phyloP scores from a whole-genome alignment of 1,140 invertebrate genomes.

The Vollenhovia emeryi region DNA sequence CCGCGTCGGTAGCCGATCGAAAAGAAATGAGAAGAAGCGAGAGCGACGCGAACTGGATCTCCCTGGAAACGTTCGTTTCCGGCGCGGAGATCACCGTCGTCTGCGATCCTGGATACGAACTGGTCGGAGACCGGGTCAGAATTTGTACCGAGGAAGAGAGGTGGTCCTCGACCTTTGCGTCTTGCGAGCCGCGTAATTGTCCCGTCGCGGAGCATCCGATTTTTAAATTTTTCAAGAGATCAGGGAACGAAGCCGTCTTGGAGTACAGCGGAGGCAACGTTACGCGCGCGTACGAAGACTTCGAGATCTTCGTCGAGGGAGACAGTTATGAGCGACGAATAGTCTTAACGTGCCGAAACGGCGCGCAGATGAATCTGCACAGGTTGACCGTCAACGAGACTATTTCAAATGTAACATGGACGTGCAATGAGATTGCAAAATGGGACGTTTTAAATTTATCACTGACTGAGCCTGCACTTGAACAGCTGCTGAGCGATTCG shows the following conservation, averaged over 20 bases:
- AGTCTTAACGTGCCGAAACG: slow-evolving; percentile 69
- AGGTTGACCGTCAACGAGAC: neutral
- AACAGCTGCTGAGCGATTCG: slow-evolving; percentile 34
- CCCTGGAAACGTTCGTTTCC: slow-evolving; percentile 45
- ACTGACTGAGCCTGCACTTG: slow-evolving; percentile 22
- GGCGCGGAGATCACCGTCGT: slow-evolving; percentile 63
- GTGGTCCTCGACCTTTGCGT: slow-evolving; percentile 65
- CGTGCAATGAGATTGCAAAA: slow-evolving; percentile 66
- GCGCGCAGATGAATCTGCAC: slow-evolving; percentile 36
- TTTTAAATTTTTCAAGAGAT: slow-evolving; percentile 53
- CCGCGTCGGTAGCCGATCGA: neutral
- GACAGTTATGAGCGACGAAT: slow-evolving; percentile 64
- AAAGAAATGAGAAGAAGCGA: neutral
- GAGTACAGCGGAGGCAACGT: neutral
- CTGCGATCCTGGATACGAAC: slow-evolving; percentile 70
- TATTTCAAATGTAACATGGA: slow-evolving; percentile 71
- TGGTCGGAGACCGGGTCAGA: slow-evolving; percentile 47
- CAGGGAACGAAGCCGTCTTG: neutral
- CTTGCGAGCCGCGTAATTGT: slow-evolving; percentile 67
- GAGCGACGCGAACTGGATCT: neutral
- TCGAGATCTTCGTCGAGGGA: slow-evolving; percentile 64
- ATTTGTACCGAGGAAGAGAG: slow-evolving; percentile 69
- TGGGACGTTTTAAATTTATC: slow-evolving; percentile 66
- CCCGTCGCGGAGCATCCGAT: slow-evolving; percentile 63
- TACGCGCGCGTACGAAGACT: slow-evolving; percentile 39